phyloP scores from a whole-genome alignment of 2,888 invertebrate species.

The Notocelia uddmanniana region DNA sequence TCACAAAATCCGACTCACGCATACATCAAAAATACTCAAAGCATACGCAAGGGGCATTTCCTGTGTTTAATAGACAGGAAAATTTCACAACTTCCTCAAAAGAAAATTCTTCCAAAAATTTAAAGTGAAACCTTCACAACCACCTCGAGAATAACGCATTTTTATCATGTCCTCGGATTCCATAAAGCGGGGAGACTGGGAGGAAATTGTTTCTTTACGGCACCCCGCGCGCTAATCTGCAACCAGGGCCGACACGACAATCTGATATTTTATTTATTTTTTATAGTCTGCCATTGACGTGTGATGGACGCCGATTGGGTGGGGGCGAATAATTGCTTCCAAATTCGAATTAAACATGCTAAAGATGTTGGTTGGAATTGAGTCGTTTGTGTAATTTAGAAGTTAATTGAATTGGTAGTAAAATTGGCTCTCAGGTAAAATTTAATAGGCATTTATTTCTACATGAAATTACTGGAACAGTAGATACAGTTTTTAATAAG shows the following conservation, averaged over 20 bases:
- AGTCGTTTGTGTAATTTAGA: conserved; percentile 10
- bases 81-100: conserved; percentile 16
- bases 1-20: conserved; percentile 5
- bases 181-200: conserved; percentile 69
- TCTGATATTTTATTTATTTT: conserved; percentile 80
- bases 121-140: conserved; percentile 30
- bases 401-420: not conserved
- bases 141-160: conserved; percentile 64
- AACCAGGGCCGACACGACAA: conserved; percentile 64
- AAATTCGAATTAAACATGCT: conserved; percentile 50
- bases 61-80: conserved; percentile 23
- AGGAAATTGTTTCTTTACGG: conserved; percentile 84
- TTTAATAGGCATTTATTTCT: not conserved
- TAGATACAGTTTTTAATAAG: not conserved
- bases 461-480: not conserved
- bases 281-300: conserved; percentile 78
- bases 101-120: conserved; percentile 18
- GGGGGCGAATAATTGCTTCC: conserved; percentile 65
- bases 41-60: conserved; percentile 20
- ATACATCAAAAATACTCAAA: not conserved
- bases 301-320: conserved; percentile 69
- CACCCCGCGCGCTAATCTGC: conserved; percentile 81
- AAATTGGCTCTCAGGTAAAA: not conserved
- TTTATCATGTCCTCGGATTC: conserved; percentile 79
- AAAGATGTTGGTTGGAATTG: conserved; percentile 26